Evolutionary conservation across 1,140 invertebrate species (phyloP).

Genomic region (Sycobia sp.): DNA sequence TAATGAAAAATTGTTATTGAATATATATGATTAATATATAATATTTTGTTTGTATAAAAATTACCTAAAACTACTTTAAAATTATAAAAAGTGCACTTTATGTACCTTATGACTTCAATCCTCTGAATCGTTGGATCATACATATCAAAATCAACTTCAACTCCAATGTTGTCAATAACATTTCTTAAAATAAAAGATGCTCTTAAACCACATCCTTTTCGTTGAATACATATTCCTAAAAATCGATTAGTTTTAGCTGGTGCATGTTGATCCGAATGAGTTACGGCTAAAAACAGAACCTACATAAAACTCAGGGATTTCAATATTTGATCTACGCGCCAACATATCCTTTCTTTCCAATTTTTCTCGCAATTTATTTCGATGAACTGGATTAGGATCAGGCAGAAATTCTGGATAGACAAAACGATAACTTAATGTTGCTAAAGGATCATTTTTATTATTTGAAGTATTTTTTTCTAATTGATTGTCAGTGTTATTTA

Average conservation of each 20-base stretch:
- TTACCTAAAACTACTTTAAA: too few species aligned
- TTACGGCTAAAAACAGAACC: conserved; percentile 90
- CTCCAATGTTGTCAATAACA: conserved; percentile 86
- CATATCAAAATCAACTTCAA: conserved; percentile 88
- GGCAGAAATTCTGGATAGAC: conserved; percentile 95
- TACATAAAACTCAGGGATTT: conserved; percentile 98
- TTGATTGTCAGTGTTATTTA: background rate
- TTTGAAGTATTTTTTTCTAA: background rate
- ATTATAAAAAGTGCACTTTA: too few species aligned
- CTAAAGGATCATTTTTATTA: background rate
- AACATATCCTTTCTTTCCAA: conserved; percentile 94
- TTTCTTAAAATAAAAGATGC: conserved; percentile 90
- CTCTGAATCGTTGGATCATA: conserved; percentile 92
- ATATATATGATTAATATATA: too few species aligned
- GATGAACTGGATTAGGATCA: conserved; percentile 75
- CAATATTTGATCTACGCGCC: conserved; percentile 77
- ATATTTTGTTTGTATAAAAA: too few species aligned
- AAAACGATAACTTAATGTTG: conserved; percentile 61
- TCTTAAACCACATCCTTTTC: conserved; percentile 78
- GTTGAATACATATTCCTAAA: conserved; percentile 94
- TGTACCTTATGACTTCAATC: conserved; percentile 71
- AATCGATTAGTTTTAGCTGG: conserved; percentile 86
- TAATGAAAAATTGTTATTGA: conserved; percentile 3
- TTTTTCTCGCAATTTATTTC: conserved; percentile 85
- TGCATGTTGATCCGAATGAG: conserved; percentile 86